Conservation (phyloP, 2,797 vertebrate species). For the Columba guinea region DNA sequence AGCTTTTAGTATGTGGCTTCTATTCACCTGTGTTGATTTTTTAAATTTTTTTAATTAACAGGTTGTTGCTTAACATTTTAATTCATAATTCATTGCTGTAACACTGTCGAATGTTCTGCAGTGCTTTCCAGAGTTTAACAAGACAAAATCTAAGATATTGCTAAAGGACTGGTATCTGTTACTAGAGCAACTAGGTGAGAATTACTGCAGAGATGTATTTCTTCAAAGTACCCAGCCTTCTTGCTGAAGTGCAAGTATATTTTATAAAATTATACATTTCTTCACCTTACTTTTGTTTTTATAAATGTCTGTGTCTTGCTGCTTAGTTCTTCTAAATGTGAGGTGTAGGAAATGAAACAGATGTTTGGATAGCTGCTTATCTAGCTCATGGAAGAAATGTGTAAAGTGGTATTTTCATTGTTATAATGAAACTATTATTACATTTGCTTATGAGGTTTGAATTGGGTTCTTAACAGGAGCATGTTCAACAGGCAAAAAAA, state of each 20-base stretch:
- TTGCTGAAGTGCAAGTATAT: constrained; percentile 29
- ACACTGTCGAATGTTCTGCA: neutral
- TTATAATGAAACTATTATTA: constrained; percentile 75
- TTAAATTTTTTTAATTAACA: neutral
- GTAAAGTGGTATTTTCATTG: constrained; percentile 67
- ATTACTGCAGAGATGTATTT: constrained; percentile 47
- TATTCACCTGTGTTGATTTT: neutral
- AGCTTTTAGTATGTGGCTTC: neutral
- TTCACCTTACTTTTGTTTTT: constrained; percentile 60
- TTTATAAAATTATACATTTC: constrained; percentile 48
- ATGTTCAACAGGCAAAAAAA: constrained; percentile 65
- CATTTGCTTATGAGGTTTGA: constrained; percentile 68
- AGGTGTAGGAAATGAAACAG: constrained; percentile 68
- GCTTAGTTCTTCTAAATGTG: constrained; percentile 69
- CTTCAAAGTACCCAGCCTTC: neutral
- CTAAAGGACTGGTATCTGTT: constrained; percentile 34
- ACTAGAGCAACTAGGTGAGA: constrained; percentile 45
- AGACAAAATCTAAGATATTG: constrained; percentile 20
- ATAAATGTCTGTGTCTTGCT: constrained; percentile 59
- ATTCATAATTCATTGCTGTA: neutral
- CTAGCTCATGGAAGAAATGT: constrained; percentile 37
- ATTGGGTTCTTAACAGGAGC: constrained; percentile 68
- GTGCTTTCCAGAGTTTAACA: neutral
- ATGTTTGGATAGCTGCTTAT: constrained; percentile 71
- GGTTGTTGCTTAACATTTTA: neutral